A percentile compares a stretch with the other conserved stretches of the same genome.
phyloP scores from a whole-genome alignment of 2,797 vertebrate species.

The Threskiornis aethiopicus region DNA sequence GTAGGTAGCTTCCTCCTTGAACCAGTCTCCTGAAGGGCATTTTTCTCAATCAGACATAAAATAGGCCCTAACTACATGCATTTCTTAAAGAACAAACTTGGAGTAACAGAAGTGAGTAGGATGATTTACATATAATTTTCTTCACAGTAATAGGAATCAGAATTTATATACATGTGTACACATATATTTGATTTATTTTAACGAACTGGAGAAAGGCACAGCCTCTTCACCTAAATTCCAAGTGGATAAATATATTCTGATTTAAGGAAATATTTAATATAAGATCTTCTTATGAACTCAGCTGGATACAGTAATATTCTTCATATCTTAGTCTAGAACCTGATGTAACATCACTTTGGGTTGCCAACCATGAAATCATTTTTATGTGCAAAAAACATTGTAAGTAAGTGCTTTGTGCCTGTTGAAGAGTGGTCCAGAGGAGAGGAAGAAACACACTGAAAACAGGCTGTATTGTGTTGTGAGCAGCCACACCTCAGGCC shows the following conservation, averaged over 20 bases:
- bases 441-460: background rate
- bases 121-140: background rate
- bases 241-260: background rate
- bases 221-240: background rate
- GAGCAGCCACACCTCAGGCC: background rate
- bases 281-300: background rate
- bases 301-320: background rate
- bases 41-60: background rate
- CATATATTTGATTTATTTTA: background rate
- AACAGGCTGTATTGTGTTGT: background rate
- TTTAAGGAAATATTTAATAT: background rate
- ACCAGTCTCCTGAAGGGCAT: background rate
- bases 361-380: background rate
- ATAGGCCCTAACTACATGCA: background rate
- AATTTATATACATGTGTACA: background rate
- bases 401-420: background rate
- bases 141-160: background rate
- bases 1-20: background rate
- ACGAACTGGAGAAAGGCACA: background rate
- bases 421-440: background rate
- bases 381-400: fast-evolving
- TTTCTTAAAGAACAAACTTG: background rate
- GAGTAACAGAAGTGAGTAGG: background rate
- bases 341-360: background rate
- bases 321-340: background rate